Percentiles rank a stretch among this genome's conserved stretches.
These are phyloP conservation scores for Phalacrocorax carbo DNA, from an alignment of 2,113 vertebrate genomes.

Conservation along the genomic window DNA sequence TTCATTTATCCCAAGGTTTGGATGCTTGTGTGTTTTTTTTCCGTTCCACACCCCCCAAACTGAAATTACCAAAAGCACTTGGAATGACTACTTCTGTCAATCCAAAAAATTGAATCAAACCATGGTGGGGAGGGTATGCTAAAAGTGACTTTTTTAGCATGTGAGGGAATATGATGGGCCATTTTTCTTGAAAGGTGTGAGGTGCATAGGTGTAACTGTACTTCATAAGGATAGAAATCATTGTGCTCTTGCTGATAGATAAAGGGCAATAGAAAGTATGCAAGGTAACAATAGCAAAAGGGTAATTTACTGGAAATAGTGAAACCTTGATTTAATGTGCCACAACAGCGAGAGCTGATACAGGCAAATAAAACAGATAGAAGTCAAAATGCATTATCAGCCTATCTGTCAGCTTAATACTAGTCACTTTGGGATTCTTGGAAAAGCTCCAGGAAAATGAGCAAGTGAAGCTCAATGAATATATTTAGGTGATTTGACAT, in stretches of 20 bases:
- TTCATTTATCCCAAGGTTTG: neutral
- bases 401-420: neutral
- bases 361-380: neutral
- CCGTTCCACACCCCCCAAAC: no score
- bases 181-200: neutral
- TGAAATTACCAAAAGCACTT: neutral
- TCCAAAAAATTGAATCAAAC: neutral
- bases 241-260: neutral
- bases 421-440: neutral
- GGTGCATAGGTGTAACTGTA: neutral
- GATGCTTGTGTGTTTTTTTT: neutral
- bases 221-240: neutral
- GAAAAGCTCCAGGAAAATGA: neutral
- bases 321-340: neutral
- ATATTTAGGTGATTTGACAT: neutral
- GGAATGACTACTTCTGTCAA: neutral
- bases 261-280: neutral
- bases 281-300: neutral
- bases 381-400: neutral
- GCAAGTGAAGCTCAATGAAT: neutral
- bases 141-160: neutral
- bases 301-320: neutral
- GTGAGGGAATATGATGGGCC: neutral
- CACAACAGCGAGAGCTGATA: neutral
- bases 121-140: neutral